A percentile compares a stretch with the other conserved stretches of the same genome.
These are phyloP conservation scores for Scrobipalpa costella DNA, from an alignment of 2,888 invertebrate genomes.

Conservation along the genomic window DNA sequence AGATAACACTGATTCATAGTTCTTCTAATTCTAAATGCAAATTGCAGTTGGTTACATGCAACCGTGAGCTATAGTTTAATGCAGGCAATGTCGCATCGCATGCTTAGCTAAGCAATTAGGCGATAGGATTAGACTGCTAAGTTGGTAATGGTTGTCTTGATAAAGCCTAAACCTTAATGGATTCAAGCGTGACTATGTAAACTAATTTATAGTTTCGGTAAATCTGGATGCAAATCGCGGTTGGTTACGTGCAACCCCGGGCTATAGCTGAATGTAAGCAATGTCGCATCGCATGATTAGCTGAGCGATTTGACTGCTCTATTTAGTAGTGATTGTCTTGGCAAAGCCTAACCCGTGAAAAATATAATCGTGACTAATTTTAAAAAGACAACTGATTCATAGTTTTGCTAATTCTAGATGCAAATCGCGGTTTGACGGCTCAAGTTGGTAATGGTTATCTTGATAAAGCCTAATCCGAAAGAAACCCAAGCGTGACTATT, in stretches of 20 bases:
- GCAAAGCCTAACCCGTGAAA: too few relatives aligned
- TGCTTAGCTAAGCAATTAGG: not conserved
- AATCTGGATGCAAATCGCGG: not conserved
- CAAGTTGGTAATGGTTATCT: slow-evolving; percentile 10
- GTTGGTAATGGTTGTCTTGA: slow-evolving; percentile 12
- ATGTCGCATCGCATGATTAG: slow-evolving; percentile 14
- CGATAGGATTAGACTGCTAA: not conserved
- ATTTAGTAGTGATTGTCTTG: too few relatives aligned
- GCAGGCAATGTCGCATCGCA: slow-evolving; percentile 12
- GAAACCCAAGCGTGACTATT: too few relatives aligned
- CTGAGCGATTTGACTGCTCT: not conserved
- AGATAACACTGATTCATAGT: too few relatives aligned
- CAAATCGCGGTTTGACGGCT: too few relatives aligned
- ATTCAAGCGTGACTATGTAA: too few relatives aligned
- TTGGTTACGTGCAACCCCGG: not conserved
- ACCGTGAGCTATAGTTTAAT: slow-evolving; percentile 2
- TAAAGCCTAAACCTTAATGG: too few relatives aligned
- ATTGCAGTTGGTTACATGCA: not conserved
- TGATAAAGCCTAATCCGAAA: too few relatives aligned
- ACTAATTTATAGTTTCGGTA: too few relatives aligned
- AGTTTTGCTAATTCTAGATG: too few relatives aligned
- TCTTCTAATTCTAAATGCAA: not conserved
- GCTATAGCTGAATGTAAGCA: slow-evolving; percentile 2
- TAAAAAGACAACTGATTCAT: too few relatives aligned
- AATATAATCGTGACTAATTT: too few relatives aligned